phyloP scores from a whole-genome alignment of 1,140 invertebrate genomes.

The Lamellibrachia luymesi region DNA sequence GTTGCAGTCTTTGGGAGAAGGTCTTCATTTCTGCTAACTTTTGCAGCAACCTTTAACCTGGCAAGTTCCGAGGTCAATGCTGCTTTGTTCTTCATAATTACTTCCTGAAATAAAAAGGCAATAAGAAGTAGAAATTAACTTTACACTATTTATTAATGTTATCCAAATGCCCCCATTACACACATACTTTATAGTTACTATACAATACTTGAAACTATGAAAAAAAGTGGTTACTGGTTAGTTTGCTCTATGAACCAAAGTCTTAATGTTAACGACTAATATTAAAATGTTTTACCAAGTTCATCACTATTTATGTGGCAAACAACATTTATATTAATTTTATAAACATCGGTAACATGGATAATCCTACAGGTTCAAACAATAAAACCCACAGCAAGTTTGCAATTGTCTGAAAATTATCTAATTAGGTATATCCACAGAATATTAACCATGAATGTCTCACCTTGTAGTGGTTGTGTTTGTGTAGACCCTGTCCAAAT shows the following conservation, averaged over 20 bases:
- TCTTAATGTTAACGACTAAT: no score
- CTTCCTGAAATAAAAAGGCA: slow-evolving; percentile 30
- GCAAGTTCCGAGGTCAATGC: slow-evolving; percentile 30
- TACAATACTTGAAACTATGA: background rate
- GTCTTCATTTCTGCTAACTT: slow-evolving; percentile 20
- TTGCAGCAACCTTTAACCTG: slow-evolving; percentile 26
- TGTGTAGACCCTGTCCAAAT: slow-evolving; percentile 73
- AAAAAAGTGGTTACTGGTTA: background rate
- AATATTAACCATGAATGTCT: slow-evolving; percentile 18
- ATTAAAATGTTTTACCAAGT: background rate
- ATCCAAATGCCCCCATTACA: background rate
- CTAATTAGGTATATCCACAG: background rate
- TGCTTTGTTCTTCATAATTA: slow-evolving; percentile 31
- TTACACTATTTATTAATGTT: slow-evolving; percentile 10
- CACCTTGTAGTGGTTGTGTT: slow-evolving; percentile 42
- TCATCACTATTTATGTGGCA: background rate
- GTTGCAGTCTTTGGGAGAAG: slow-evolving; percentile 14
- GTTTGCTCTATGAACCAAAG: background rate
- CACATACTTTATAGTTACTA: background rate
- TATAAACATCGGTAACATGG: background rate
- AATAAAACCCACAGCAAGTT: background rate
- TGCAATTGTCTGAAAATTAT: slow-evolving; percentile 2
- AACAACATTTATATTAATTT: background rate
- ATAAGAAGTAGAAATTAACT: slow-evolving; percentile 10
- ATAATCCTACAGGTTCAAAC: background rate